Base-by-base conservation (phyloP, 2,888 invertebrate species). In the Bimastos eiseni region DNA sequence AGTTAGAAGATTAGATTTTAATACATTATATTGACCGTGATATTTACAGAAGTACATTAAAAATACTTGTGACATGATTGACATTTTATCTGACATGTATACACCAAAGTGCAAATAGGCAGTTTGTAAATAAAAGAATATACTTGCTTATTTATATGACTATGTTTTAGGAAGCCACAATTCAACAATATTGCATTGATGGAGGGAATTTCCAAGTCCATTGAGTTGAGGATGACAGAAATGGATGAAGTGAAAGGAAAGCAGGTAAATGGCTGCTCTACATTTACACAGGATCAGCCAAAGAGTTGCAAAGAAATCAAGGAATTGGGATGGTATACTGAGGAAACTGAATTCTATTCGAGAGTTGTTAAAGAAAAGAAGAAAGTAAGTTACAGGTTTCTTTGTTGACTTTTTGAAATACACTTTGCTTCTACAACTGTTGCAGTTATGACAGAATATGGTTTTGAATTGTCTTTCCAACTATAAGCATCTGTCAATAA, bases 311-410 rank as follows among this genome's bases (percentile, higher is more conserved):
- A 70, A 13, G 70, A 70, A 70, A 70, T 30, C 70, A 8, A n/a
- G n/a, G 70, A 70, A n/a, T n/a, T 70, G n/a, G 30, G 6, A 8
- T n/a, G 55, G 21, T 92, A 91, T 41, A 91, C 92, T 90, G 34
- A 89, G 41, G 94, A 94, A 90, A 92, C 92, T 83, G 94, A 94
- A 83, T 94, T 94, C 91, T 93, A 94, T 91, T 91, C 93, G 21
- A 92, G 92, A 88, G 91, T 94, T 83, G 93, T 93, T 24, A 92
- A 92, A 86, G 93, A 94, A 55, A 94, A 94, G 93, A 93, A 93
- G 92, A 92, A 93, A 93, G 94, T 94, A 89, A 91, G 92, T 90
- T 55, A 34, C n/a, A 70, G 30, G 36, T 38, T 83, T 91, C 33
- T 49, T 89, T 0, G 19, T n/a, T 11, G 83, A 33, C 34, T 84